Evolutionary conservation across 2,797 vertebrate species (phyloP), one percentile per base, ranked within the genome.

Genomic region (Simalia tracyae): DNA sequence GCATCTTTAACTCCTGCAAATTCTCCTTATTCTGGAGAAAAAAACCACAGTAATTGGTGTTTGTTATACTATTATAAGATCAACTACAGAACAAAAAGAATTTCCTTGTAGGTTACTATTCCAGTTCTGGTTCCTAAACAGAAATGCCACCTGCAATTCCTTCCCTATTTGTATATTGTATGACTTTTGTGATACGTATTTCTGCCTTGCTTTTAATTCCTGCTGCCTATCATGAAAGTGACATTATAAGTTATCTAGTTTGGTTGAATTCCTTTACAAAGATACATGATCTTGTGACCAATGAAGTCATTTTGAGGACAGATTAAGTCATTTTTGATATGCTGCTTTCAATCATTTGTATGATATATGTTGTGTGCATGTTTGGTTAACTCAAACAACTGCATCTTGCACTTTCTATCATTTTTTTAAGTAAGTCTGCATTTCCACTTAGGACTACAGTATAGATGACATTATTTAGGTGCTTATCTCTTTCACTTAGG

Each of bases 261-360:
- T 81, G 72, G 3, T 81, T 81, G 72, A 81, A 9, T 24, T 81
- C 1, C 24, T 81, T 81, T 81, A 46, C 10, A 36, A 81, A 81
- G 36, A 9, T 81, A 81, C 24, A 81, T 46, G 42, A 81, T 46
- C 36, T 46, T 81, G 19, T 24, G 19, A 81, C 72, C 46, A 9
- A 81, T 2, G 72, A 81, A 81, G 36, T 46, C 19, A 46, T 81
- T 81, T 81, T 24, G 10, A 19, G 36, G 9, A 24, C 72, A 46
- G 72, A 81, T 92, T 0, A 0, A 56, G 92, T 84, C 0, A 2
- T 61, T 92, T 88, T 88, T 42, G n/a, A 84, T n/a, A 14, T 0
- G 0, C 76, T 72, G 63, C 0, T 0, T 93, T 91, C 60, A 84
- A 9, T 3, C 60, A 87, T 89, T 7, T 0, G 0, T 91, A 12